These are phyloP conservation scores for Anabacerthia variegaticeps DNA, from an alignment of 2,797 vertebrate genomes.

Conservation along the genomic window DNA sequence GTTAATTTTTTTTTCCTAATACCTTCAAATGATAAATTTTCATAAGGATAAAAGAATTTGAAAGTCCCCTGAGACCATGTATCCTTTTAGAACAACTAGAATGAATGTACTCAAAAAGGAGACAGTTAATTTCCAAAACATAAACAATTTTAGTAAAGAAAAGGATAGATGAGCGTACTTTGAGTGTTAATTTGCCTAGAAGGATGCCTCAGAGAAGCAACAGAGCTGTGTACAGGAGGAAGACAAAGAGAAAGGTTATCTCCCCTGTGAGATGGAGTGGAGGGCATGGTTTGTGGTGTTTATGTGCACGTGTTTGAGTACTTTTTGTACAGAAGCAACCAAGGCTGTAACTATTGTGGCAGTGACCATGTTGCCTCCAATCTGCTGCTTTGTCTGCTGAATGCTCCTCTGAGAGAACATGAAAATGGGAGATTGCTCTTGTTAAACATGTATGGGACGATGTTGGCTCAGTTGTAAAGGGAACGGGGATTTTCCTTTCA, in stretches of 20 bases:
- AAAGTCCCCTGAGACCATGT: background rate
- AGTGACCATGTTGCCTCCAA: background rate
- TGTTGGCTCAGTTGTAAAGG: background rate
- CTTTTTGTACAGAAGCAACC: background rate
- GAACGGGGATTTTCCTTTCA: rapidly evolving
- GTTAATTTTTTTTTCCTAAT: background rate
- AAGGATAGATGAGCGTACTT: background rate
- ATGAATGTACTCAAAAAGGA: background rate
- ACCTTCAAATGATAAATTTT: background rate
- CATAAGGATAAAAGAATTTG: background rate
- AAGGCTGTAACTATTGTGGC: background rate
- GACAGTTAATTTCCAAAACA: background rate
- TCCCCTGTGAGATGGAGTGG: background rate
- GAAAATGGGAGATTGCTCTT: background rate
- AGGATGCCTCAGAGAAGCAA: background rate
- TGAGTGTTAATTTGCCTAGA: background rate
- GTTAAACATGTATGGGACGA: background rate
- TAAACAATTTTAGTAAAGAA: background rate
- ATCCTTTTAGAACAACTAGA: background rate
- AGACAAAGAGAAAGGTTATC: background rate
- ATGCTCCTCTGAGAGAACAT: background rate
- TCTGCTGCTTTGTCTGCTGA: background rate
- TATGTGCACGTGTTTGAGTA: rapidly evolving
- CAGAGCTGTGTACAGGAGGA: background rate
- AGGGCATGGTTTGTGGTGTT: background rate